Conservation (phyloP, 2,113 vertebrate genomes). For the Neogobius melanostomus region DNA sequence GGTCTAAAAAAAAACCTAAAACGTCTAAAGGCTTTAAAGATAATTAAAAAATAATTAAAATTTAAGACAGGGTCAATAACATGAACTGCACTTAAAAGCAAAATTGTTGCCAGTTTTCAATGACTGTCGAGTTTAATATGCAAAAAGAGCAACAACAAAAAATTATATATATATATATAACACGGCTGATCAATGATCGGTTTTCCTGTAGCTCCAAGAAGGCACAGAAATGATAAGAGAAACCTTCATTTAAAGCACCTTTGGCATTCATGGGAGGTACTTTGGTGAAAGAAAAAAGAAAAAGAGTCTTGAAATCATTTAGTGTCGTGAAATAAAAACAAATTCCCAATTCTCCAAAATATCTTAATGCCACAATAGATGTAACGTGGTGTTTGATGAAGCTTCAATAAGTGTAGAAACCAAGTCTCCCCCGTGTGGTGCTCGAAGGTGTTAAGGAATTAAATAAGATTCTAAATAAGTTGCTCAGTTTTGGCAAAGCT, state of each 20-base stretch:
- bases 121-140: constrained; percentile 21
- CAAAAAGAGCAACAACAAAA: constrained; percentile 17
- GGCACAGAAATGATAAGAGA: constrained; percentile 80
- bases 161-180: constrained; percentile 3
- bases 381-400: constrained; percentile 49
- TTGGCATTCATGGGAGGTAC: constrained; percentile 82
- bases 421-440: constrained; percentile 46
- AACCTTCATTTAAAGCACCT: constrained; percentile 83
- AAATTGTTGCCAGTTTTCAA: constrained; percentile 31
- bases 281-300: constrained; percentile 74
- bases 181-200: constrained; percentile 19
- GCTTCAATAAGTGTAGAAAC: constrained; percentile 33
- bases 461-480: constrained; percentile 35
- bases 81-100: constrained; percentile 26
- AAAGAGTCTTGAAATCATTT: constrained; percentile 58
- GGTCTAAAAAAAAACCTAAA: constrained; percentile 7
- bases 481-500: constrained; percentile 80
- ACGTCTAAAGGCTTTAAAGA: not conserved
- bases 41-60: constrained; percentile 10
- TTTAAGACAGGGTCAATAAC: constrained; percentile 5
- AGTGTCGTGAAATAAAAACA: constrained; percentile 56
- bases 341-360: constrained; percentile 29
- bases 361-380: constrained; percentile 44
- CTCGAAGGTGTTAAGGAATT: constrained; percentile 31
- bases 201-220: constrained; percentile 78